These are phyloP conservation scores for Chlorodrepanis virens DNA, from an alignment of 2,113 vertebrate species.

Conservation along the genomic window DNA sequence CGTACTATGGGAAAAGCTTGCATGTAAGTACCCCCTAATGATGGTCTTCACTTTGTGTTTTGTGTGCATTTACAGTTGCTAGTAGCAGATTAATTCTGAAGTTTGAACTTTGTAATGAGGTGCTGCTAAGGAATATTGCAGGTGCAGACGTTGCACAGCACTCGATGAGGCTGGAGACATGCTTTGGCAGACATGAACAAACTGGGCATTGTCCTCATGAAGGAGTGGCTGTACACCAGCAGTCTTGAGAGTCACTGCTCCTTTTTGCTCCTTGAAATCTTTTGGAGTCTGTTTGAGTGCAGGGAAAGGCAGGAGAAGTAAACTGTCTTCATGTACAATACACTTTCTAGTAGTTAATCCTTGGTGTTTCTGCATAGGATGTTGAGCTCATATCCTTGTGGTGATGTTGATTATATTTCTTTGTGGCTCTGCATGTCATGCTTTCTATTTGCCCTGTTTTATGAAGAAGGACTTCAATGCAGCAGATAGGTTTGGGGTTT, in stretches of 20 bases:
- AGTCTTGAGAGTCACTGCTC: background rate
- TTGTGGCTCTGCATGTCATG: background rate
- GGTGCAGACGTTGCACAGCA: background rate
- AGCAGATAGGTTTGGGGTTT: background rate
- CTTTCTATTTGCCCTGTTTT: background rate
- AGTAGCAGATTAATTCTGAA: background rate
- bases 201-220: background rate
- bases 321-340: background rate
- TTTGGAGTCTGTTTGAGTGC: background rate
- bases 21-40: slow-evolving; percentile 83
- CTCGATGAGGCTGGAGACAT: background rate
- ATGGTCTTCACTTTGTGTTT: background rate
- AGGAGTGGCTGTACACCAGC: background rate
- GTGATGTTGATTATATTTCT: background rate
- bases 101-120: background rate
- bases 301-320: background rate
- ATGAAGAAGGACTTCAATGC: background rate
- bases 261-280: background rate
- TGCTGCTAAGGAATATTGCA: background rate
- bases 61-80: background rate
- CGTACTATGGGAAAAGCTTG: slow-evolving; percentile 92
- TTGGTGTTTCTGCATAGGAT: background rate
- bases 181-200: background rate
- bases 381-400: background rate
- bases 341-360: background rate